These are phyloP conservation scores for Trachemys scripta DNA, from an alignment of 2,113 vertebrate genomes.

Conservation along the genomic window DNA sequence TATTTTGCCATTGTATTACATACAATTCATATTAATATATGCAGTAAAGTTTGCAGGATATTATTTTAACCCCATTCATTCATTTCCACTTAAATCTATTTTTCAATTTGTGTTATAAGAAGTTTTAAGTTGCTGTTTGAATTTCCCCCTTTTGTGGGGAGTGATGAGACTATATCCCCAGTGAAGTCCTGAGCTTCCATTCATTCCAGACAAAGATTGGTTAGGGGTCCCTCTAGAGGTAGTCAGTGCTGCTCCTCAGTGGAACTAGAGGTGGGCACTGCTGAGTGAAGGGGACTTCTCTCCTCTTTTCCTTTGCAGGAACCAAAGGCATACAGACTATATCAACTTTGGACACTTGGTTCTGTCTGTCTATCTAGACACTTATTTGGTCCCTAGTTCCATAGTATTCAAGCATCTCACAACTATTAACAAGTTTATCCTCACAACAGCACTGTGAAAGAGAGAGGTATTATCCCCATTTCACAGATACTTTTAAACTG, in stretches of 20 bases:
- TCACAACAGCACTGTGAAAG: too few species aligned
- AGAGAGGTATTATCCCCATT: not conserved
- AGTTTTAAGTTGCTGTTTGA: conserved; percentile 44
- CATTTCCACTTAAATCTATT: not conserved
- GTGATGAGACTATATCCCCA: not conserved
- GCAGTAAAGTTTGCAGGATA: not conserved
- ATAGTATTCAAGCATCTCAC: not conserved
- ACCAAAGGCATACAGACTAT: not conserved
- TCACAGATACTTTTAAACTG: too few species aligned
- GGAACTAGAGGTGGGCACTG: not conserved
- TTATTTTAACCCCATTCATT: not conserved
- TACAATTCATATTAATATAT: not conserved
- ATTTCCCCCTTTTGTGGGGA: not conserved
- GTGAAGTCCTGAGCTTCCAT: not conserved
- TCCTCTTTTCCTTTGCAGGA: not conserved
- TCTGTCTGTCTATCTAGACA: too few species aligned
- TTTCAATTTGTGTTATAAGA: conserved; percentile 64
- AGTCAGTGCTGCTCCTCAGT: not conserved
- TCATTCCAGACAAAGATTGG: not conserved
- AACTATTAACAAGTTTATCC: not conserved
- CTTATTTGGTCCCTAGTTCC: too few species aligned
- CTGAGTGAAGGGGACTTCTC: not conserved
- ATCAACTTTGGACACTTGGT: not conserved
- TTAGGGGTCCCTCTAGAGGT: not conserved
- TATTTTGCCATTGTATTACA: not conserved